Conservation (phyloP, 1,140 invertebrate genomes). For the Cecropterus lyciades region DNA sequence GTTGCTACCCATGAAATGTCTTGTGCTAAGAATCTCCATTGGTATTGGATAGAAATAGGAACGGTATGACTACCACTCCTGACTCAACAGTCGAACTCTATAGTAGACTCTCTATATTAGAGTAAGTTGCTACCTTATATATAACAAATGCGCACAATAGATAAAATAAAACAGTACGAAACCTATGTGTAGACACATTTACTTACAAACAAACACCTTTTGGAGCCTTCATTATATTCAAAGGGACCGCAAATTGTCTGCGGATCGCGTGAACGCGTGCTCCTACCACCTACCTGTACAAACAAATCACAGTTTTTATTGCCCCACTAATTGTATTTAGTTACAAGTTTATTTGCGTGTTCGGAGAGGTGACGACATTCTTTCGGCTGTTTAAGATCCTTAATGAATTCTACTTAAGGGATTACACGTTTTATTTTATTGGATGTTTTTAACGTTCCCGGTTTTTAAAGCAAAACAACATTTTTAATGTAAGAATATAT, state of each 20-base stretch:
- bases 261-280: constrained; percentile 19
- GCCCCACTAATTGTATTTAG: constrained; percentile 28
- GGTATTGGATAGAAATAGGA: too few species aligned
- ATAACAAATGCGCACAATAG: too few species aligned
- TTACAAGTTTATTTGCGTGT: constrained; percentile 35
- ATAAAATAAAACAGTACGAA: too few species aligned
- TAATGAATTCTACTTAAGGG: constrained; percentile 28
- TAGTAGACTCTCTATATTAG: too few species aligned
- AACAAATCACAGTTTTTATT: constrained; percentile 34
- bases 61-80: too few species aligned
- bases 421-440: constrained; percentile 15
- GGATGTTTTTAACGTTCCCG: not conserved
- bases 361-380: constrained; percentile 26
- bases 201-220: not conserved
- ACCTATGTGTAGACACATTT: not conserved
- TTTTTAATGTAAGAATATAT: too few species aligned
- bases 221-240: constrained; percentile 3
- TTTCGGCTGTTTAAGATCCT: constrained; percentile 27
- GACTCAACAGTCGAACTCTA: too few species aligned
- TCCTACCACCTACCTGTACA: constrained; percentile 21
- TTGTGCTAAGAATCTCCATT: too few species aligned
- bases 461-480: not conserved
- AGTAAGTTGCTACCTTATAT: too few species aligned
- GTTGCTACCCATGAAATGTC: too few species aligned
- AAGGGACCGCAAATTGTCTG: constrained; percentile 22